Conservation (phyloP, 2,888 invertebrate species). For the Caenorhabditis plicata region DNA sequence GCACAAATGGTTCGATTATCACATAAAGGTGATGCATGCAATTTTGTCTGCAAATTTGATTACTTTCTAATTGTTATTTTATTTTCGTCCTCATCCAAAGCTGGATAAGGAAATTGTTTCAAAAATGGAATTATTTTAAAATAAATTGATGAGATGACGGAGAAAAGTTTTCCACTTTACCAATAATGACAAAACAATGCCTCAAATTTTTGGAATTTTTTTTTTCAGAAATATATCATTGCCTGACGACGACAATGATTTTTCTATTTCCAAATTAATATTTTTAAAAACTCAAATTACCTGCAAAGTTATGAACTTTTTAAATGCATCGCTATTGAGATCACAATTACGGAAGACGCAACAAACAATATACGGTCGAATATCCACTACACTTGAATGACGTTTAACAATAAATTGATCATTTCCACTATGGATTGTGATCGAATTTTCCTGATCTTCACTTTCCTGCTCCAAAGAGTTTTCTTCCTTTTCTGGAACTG, state of each 20-base stretch:
- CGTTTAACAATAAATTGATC: constrained; percentile 26
- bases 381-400: constrained; percentile 31
- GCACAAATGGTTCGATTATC: constrained; percentile 79
- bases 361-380: constrained; percentile 46
- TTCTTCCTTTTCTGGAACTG: not conserved
- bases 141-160: too few relatives aligned
- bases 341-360: constrained; percentile 41
- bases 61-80: too few relatives aligned
- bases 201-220: too few relatives aligned
- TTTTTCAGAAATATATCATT: too few relatives aligned
- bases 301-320: constrained; percentile 47
- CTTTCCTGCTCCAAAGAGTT: not conserved
- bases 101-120: too few relatives aligned
- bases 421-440: constrained; percentile 13
- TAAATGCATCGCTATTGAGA: constrained; percentile 39
- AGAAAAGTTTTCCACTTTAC: too few relatives aligned
- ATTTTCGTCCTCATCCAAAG: too few relatives aligned
- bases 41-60: constrained; percentile 73
- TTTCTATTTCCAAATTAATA: too few relatives aligned
- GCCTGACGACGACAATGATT: too few relatives aligned
- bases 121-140: too few relatives aligned
- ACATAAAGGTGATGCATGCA: constrained; percentile 72
- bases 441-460: not conserved
- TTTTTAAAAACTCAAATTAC: constrained; percentile 7
- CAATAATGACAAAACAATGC: too few relatives aligned